Conservation (phyloP, 2,888 invertebrate genomes). For the Augiades crinisus region DNA sequence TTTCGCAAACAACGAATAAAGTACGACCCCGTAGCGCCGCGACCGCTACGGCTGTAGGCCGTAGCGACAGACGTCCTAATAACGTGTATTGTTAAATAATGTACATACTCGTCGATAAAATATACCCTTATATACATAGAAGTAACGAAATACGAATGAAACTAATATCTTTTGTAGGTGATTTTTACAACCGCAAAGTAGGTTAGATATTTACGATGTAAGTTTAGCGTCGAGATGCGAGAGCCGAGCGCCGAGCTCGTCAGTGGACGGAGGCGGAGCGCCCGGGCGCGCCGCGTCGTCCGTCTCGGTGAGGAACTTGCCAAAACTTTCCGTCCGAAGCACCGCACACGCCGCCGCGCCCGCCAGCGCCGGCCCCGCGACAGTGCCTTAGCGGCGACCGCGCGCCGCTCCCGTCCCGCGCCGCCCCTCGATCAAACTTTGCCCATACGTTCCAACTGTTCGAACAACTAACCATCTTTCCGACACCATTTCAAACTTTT, state of each 20-base stretch:
- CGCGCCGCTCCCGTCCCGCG: conserved; percentile 31
- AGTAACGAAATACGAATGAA: conserved; percentile 78
- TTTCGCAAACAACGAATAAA: conserved; percentile 81
- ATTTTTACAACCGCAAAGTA: conserved; percentile 81
- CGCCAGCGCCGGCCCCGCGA: conserved; percentile 48
- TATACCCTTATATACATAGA: conserved; percentile 80
- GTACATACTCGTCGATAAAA: conserved; percentile 74
- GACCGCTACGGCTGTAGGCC: conserved; percentile 56
- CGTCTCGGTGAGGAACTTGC: conserved; percentile 70
- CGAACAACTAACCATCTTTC: not conserved
- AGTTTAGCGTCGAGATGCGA: conserved; percentile 70
- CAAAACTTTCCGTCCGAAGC: conserved; percentile 78
- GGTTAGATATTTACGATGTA: conserved; percentile 73
- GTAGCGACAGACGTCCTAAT: conserved; percentile 72
- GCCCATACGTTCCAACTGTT: not conserved
- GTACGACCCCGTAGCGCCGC: conserved; percentile 76
- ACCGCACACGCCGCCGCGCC: conserved; percentile 58
- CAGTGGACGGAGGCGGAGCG: conserved; percentile 51
- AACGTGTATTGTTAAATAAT: conserved; percentile 62
- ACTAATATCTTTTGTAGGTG: conserved; percentile 82
- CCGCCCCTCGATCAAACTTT: conserved; percentile 1
- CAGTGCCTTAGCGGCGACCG: conserved; percentile 55
- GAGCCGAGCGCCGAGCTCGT: conserved; percentile 63
- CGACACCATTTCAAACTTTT: not conserved
- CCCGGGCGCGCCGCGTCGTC: conserved; percentile 47